These are phyloP conservation scores for Pluvialis apricaria DNA, from an alignment of 2,113 vertebrate genomes.

Conservation along the genomic window DNA sequence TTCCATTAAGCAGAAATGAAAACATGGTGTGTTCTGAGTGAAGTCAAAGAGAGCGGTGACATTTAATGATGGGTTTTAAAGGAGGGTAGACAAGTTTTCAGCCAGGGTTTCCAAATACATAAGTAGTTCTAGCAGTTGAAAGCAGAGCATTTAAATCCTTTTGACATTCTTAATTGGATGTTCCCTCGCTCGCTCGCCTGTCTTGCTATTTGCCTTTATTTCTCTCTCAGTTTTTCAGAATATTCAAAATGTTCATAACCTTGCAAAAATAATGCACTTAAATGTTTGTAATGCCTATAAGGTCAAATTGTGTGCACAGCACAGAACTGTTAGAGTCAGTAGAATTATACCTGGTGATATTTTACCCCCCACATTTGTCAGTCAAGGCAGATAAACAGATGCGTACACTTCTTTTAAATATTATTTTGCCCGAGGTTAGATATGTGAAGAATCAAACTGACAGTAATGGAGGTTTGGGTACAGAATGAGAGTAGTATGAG, in stretches of 20 bases:
- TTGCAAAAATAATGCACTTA: not conserved
- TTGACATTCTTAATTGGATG: constrained; percentile 56
- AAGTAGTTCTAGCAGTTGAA: constrained; percentile 39
- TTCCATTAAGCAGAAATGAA: not conserved
- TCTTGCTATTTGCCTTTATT: not conserved
- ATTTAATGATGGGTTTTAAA: constrained; percentile 42
- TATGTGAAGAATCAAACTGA: not conserved
- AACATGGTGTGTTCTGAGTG: not conserved
- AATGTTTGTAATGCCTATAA: not conserved
- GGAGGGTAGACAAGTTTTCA: constrained; percentile 31
- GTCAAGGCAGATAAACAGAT: not conserved
- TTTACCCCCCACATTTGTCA: not conserved
- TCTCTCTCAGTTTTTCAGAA: not conserved
- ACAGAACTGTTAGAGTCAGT: not conserved
- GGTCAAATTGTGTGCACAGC: not conserved
- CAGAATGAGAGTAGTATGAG: not conserved
- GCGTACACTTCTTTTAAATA: not conserved
- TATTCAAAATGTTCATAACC: not conserved
- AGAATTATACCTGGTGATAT: not conserved
- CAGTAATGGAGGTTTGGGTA: not conserved
- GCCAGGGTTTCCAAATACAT: not conserved
- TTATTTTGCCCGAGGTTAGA: not conserved
- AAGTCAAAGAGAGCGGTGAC: not conserved
- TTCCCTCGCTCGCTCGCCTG: not conserved
- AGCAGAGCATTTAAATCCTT: constrained; percentile 38